These are phyloP conservation scores for Drosophila mettleri DNA, from an alignment of 2,888 invertebrate genomes.

Conservation along the genomic window DNA sequence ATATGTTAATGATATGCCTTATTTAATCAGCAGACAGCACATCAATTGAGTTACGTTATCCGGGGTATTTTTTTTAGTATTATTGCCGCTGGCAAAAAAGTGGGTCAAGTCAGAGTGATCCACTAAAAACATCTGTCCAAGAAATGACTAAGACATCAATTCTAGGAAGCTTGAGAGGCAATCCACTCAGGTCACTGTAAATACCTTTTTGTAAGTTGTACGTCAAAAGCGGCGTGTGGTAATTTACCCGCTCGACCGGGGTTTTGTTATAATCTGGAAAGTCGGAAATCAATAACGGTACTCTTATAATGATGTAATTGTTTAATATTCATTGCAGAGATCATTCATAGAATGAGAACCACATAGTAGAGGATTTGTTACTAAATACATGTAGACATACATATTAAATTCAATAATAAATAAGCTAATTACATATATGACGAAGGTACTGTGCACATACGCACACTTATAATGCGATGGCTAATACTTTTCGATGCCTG, in stretches of 20 bases:
- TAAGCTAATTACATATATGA: slow-evolving; percentile 30
- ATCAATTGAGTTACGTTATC: background rate
- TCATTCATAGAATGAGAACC: slow-evolving; percentile 52
- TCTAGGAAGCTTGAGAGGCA: slow-evolving; percentile 30
- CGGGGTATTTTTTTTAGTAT: slow-evolving; percentile 31
- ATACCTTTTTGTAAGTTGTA: background rate
- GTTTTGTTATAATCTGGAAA: slow-evolving; percentile 11
- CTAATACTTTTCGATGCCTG: slow-evolving; percentile 61
- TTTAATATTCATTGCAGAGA: slow-evolving; percentile 19
- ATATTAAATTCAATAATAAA: slow-evolving; percentile 15
- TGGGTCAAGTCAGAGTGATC: slow-evolving; percentile 35
- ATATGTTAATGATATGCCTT: slow-evolving; percentile 10
- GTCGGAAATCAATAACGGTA: slow-evolving; percentile 1
- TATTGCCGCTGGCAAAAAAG: slow-evolving; percentile 7
- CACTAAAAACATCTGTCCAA: background rate
- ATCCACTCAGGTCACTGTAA: slow-evolving; percentile 16
- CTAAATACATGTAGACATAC: slow-evolving; percentile 19
- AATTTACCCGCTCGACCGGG: slow-evolving; percentile 30
- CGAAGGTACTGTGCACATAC: slow-evolving; percentile 12
- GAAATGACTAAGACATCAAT: slow-evolving; percentile 28
- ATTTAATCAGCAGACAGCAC: slow-evolving; percentile 26
- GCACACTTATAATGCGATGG: slow-evolving; percentile 30
- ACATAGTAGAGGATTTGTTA: slow-evolving; percentile 9
- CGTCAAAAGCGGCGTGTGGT: slow-evolving; percentile 10
- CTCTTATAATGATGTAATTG: slow-evolving; percentile 10